Evolutionary conservation across 2,888 invertebrate species (phyloP).

Genomic region (Dryococelus australis): DNA sequence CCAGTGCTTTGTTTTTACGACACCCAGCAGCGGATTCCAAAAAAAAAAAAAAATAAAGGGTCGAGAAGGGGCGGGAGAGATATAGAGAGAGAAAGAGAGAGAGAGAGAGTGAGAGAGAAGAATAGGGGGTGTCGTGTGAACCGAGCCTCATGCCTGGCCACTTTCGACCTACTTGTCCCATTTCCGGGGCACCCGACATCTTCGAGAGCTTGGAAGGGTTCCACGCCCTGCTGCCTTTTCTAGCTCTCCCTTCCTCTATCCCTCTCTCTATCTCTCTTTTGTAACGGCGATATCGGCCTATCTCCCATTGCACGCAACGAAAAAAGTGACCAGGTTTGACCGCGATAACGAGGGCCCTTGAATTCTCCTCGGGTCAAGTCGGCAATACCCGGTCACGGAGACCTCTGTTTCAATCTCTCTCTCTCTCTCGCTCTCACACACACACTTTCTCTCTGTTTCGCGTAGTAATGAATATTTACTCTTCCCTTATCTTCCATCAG

Average conservation of each 20-base stretch:
- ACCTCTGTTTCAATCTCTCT: not conserved
- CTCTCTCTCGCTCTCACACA: not conserved
- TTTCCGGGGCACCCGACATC: not conserved
- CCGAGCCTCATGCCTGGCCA: not conserved
- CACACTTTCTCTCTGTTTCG: not conserved
- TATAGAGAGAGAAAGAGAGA: not conserved
- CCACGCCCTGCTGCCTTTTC: not conserved
- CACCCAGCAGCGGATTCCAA: not conserved
- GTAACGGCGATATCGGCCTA: not conserved
- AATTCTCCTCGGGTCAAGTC: not conserved
- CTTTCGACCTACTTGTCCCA: not conserved
- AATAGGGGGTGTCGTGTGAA: not conserved
- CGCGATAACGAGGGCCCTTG: conserved; percentile 4
- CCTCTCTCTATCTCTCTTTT: not conserved
- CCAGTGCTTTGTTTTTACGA: conserved; percentile 3
- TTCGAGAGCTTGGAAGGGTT: not conserved
- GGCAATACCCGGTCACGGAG: not conserved
- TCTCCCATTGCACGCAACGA: not conserved
- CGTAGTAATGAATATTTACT: not conserved
- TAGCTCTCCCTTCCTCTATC: not conserved
- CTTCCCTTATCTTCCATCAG: not conserved
- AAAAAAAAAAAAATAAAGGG: not conserved
- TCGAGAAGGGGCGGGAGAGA: not conserved
- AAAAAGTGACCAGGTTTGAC: not conserved
- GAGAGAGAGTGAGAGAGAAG: too few species aligned